These are phyloP conservation scores for Panzeria rudis DNA, from an alignment of 2,888 invertebrate species.

Conservation along the genomic window DNA sequence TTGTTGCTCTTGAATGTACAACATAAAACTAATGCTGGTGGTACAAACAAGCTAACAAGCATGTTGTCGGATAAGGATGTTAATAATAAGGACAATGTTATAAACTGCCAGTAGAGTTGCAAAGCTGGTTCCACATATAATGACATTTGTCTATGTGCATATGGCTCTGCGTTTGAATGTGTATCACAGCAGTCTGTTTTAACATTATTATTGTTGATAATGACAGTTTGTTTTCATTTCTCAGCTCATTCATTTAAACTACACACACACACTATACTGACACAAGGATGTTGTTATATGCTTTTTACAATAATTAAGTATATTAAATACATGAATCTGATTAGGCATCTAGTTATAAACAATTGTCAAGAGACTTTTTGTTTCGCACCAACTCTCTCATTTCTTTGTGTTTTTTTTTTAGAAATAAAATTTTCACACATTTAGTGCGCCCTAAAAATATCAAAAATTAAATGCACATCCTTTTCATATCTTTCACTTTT, in stretches of 20 bases:
- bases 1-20: conserved; percentile 59
- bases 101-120: not conserved
- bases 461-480: conserved; percentile 27
- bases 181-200: conserved; percentile 15
- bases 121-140: conserved; percentile 32
- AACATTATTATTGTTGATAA: conserved; percentile 62
- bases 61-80: conserved; percentile 70
- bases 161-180: conserved; percentile 11
- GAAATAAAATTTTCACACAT: conserved; percentile 57
- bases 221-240: conserved; percentile 62
- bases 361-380: conserved; percentile 63
- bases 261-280: not conserved
- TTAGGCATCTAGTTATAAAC: conserved; percentile 59
- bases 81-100: conserved; percentile 65
- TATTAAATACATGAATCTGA: conserved; percentile 66
- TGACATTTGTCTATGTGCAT: conserved; percentile 30
- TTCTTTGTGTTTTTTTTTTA: conserved; percentile 35
- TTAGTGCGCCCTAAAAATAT: conserved; percentile 17
- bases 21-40: conserved; percentile 70
- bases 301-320: conserved; percentile 67
- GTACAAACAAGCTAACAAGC: conserved; percentile 68
- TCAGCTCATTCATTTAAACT: conserved; percentile 21
- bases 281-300: conserved; percentile 55
- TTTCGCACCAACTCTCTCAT: too few species aligned
- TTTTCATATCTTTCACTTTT: conserved; percentile 14